Evolutionary conservation across 2,797 vertebrate species (phyloP), one percentile per base, ranked within the genome.

Genomic region (Microctenopoma lineatum): DNA sequence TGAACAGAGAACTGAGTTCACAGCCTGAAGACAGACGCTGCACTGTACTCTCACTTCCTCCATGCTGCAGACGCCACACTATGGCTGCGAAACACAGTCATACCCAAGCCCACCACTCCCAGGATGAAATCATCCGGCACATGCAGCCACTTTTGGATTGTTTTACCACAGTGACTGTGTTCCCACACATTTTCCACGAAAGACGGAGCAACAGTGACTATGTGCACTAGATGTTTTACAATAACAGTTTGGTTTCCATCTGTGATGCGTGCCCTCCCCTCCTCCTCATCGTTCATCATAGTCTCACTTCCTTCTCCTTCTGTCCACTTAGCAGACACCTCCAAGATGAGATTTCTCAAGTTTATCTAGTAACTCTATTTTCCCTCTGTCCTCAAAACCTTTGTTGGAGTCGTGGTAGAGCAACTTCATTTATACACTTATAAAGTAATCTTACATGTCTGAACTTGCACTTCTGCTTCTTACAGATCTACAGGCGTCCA

Each of bases 11-110:
- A 76, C 67, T 50, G 71, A 75, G 68, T 62, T 87, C 80, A 81
- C 64, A 69, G 62, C 26, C 81, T 74, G 41, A 69, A 87, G 21
- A 94, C 92, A 94, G 88, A 90, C 84, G 66, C 72, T 11, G 79
- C 85, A 79, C 84, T 94, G 92, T 93, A 80, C 36, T 12, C 11
- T 84, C 81, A 85, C 60, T 79, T 78, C 77, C 70, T 81, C 70
- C 73, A 6, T 8, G 56, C 66, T 71, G 52, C 48, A 64, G 29
- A 79, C 58, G 57, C 81, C 79, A 84, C 68, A 45, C 75, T 57
- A 48, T 27, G 45, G 47, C 60, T 61, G 25, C 69, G 47, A 66
- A 53, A 68, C 58, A 42, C 29, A 61, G 34, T 56, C 56, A 27
- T 15, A 48, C 57, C 38, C 68, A 66, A 39, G 42, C 67, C 73